Percentiles rank a stretch among this genome's conserved stretches.
Evolutionary conservation across 2,888 invertebrate genomes (phyloP).

Genomic region (Tinea trinotella): DNA sequence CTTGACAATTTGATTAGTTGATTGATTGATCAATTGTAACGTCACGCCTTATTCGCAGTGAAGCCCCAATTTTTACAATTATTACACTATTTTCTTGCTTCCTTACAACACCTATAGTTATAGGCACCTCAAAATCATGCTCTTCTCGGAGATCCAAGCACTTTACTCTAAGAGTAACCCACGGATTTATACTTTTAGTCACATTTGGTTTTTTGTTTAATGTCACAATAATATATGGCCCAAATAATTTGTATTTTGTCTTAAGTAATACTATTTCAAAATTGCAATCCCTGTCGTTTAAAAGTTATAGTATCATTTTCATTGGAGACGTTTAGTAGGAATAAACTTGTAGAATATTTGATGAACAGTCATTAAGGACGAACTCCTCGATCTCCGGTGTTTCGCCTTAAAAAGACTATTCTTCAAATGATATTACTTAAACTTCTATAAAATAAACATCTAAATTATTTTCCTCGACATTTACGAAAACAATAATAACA

Average conservation of each 20-base stretch:
- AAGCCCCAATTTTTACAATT: no score
- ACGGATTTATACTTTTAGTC: no score
- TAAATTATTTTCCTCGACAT: background rate
- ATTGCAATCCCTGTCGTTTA: slow-evolving; percentile 49
- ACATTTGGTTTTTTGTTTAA: no score
- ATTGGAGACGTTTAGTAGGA: slow-evolving; percentile 69
- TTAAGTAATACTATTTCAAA: slow-evolving; percentile 72
- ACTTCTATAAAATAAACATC: background rate
- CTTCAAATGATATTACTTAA: background rate
- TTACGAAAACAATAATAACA: slow-evolving; percentile 4
- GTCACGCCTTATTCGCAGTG: no score
- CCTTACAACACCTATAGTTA: no score
- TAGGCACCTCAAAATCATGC: no score
- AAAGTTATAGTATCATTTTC: slow-evolving; percentile 72
- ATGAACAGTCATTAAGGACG: slow-evolving; percentile 41
- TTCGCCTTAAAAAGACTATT: slow-evolving; percentile 24
- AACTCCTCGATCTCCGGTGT: slow-evolving; percentile 56
- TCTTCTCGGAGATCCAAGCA: no score
- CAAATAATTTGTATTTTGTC: slow-evolving; percentile 61
- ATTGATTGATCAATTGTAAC: no score
- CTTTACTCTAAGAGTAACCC: no score
- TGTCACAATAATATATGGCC: no score
- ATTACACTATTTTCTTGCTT: no score
- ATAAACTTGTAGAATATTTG: slow-evolving; percentile 68
- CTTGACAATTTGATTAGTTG: no score